Base-by-base conservation (phyloP, 2,797 vertebrate genomes). In the Ptychadena robeensis region DNA sequence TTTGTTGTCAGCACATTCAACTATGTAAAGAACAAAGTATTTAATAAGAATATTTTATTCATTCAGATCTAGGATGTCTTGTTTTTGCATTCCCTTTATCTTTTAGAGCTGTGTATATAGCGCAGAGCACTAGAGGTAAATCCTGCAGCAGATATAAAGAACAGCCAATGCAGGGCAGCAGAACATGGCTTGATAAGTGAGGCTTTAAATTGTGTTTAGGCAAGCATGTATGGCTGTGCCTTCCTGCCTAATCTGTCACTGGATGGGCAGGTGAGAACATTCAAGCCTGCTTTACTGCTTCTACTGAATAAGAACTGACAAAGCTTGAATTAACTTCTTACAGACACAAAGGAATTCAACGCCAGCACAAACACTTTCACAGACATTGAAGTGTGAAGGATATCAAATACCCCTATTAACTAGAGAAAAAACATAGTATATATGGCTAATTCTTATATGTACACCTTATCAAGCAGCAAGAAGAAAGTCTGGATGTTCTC, bases 261-360 rank as follows among this genome's bases (percentile, higher is more conserved):
- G 22, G 30, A 31, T 53, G 30, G 75, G 67, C 40, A 67, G 75
- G 64, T 78, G 75, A 67, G 35, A 78, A 34, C 34, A 9, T n/a
- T 32, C 74, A 77, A 37, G 22, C 35, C 30, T 12, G 38, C 22
- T 66, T 8, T 28, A 67, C 32, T 14, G 30, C 67, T 67, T 78
- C 34, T 67, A 67, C 38, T 18, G 64, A 67, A 35, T 48, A 67
- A 38, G 38, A 34, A 76, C 35, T 25, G 61, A 44, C 61, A 76
- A 64, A 68, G 65, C 18, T 10, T n/a, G 32, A 35, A 37, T 11
- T 12, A 74, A 63, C 34, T 28, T 37, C 57, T 63, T n/a, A 35
- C 57, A 59, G 18, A 15, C 34, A 8, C 48, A 48, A 25, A 48
- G 63, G 38, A 77, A 66, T 48, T 34, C 30, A 34, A 18, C n/a